Percentiles rank a stretch among this genome's conserved stretches.
phyloP scores from a whole-genome alignment of 1,140 invertebrate species.

The Eumaeus atala region DNA sequence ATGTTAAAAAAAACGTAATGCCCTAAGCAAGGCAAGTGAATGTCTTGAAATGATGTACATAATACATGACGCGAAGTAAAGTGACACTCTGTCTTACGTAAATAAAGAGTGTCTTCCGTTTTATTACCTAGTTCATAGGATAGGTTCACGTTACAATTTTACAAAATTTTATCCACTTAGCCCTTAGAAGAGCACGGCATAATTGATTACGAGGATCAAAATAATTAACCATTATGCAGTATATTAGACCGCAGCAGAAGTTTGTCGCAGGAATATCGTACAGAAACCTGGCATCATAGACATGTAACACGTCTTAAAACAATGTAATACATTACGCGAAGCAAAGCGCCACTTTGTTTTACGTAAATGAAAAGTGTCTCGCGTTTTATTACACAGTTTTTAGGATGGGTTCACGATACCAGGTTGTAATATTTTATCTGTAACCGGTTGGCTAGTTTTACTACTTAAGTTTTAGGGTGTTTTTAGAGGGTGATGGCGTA shows the following conservation, averaged over 20 bases:
- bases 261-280: too few species aligned
- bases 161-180: conserved; percentile 63
- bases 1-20: too few species aligned
- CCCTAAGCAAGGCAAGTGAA: too few species aligned
- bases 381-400: conserved; percentile 38
- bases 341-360: conserved; percentile 26
- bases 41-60: too few species aligned
- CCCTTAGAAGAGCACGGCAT: too few species aligned
- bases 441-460: conserved; percentile 57
- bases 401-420: conserved; percentile 40
- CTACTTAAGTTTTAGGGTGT: conserved; percentile 43
- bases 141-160: conserved; percentile 42
- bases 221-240: too few species aligned
- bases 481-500: conserved; percentile 36
- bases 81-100: conserved; percentile 26
- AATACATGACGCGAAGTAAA: conserved; percentile 18
- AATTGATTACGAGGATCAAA: too few species aligned
- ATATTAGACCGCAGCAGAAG: too few species aligned
- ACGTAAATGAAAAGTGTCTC: conserved; percentile 31
- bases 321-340: conserved; percentile 15
- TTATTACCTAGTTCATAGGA: conserved; percentile 39
- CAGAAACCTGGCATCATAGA: too few species aligned
- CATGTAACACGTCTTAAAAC: too few species aligned
- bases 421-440: conserved; percentile 59
- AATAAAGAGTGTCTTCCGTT: conserved; percentile 33